phyloP scores from a whole-genome alignment of 64 coral and sea anemone species.

The Montipora efflorescens region DNA sequence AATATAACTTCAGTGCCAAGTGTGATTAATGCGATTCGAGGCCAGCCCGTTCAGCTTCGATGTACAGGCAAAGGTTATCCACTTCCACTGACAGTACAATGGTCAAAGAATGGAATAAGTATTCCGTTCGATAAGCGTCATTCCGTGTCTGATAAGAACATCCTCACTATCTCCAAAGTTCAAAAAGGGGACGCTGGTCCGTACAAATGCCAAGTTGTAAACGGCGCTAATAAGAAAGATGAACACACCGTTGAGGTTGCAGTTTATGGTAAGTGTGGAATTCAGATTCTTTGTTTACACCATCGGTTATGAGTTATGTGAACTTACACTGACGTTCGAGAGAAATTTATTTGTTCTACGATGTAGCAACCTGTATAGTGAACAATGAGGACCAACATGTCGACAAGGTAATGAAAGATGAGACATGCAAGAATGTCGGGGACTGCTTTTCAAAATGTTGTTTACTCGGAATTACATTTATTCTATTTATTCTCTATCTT shows the following conservation, averaged over 20 bases:
- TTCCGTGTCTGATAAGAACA: slow-evolving; percentile 39
- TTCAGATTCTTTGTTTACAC: not conserved
- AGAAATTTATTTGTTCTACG: too few species aligned
- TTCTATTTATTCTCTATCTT: too few species aligned
- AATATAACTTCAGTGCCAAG: slow-evolving; percentile 41
- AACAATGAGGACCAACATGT: too few species aligned
- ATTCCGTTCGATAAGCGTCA: slow-evolving; percentile 54
- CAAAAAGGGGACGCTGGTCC: slow-evolving; percentile 44
- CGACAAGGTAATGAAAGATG: too few species aligned
- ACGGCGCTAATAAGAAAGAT: slow-evolving; percentile 20
- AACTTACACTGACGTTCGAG: too few species aligned
- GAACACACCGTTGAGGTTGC: slow-evolving; percentile 4
- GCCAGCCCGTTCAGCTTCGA: slow-evolving; percentile 41
- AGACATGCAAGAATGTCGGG: too few species aligned
- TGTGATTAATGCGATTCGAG: slow-evolving; percentile 15
- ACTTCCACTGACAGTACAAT: slow-evolving; percentile 24
- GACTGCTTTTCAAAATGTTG: too few species aligned
- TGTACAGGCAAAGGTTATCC: slow-evolving; percentile 71
- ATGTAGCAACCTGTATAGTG: too few species aligned
- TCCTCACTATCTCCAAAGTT: slow-evolving; percentile 45
- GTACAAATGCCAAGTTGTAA: slow-evolving; percentile 63
- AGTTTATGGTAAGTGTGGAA: slow-evolving; percentile 47
- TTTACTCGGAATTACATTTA: too few species aligned
- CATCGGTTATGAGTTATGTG: too few species aligned
- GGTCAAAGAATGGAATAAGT: slow-evolving; percentile 37